phyloP scores from a whole-genome alignment of 2,797 vertebrate genomes.

The Gallinago solitaria region DNA sequence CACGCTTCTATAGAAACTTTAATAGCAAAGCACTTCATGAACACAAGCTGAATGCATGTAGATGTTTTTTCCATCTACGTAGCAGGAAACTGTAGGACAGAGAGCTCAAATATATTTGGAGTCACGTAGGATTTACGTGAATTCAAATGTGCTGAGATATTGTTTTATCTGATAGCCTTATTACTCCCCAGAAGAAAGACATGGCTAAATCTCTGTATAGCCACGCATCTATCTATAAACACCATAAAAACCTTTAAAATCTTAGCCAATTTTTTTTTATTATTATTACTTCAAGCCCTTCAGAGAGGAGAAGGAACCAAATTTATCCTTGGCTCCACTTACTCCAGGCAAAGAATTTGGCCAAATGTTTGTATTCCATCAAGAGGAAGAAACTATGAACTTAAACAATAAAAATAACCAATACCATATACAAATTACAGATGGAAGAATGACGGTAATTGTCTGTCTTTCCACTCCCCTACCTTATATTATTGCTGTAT shows the following conservation, averaged over 20 bases:
- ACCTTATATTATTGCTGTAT: constrained; percentile 26
- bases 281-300: constrained; percentile 59
- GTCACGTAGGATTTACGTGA: background rate
- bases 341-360: constrained; percentile 23
- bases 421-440: constrained; percentile 47
- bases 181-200: background rate
- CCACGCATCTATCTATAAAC: constrained; percentile 26
- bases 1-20: background rate
- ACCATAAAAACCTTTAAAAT: constrained; percentile 5
- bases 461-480: constrained; percentile 6
- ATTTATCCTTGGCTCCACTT: constrained; percentile 38
- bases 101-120: background rate
- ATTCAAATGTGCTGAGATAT: constrained; percentile 41
- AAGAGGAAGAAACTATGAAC: constrained; percentile 51
- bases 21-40: background rate
- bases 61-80: background rate
- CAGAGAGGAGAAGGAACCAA: constrained; percentile 33
- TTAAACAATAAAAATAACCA: constrained; percentile 57
- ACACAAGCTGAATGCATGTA: background rate
- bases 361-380: constrained; percentile 40
- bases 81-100: background rate
- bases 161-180: constrained; percentile 28
- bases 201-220: background rate
- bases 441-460: constrained; percentile 42
- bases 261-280: constrained; percentile 15